phyloP scores from a whole-genome alignment of 2,888 invertebrate genomes.

The Apamea anceps region DNA sequence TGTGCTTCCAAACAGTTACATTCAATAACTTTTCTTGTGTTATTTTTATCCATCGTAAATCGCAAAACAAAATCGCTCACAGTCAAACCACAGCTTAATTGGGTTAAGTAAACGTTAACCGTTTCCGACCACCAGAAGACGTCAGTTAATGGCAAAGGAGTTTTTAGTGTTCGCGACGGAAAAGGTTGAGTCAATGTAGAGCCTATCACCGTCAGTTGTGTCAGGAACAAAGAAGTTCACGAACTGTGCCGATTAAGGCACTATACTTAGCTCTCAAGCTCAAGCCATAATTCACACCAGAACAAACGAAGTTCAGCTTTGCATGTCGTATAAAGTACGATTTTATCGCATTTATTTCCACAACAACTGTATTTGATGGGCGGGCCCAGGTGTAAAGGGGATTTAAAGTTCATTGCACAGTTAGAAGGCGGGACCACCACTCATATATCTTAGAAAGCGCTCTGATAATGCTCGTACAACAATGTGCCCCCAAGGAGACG shows the following conservation, averaged over 20 bases:
- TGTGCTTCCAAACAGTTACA: background rate
- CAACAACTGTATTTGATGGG: conserved; percentile 87
- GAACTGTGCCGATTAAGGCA: conserved; percentile 57
- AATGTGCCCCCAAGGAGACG: conserved; percentile 75
- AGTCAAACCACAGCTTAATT: conserved; percentile 56
- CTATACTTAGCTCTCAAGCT: conserved; percentile 55
- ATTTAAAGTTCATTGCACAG: conserved; percentile 89
- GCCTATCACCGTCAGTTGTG: conserved; percentile 64
- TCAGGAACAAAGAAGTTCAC: conserved; percentile 55
- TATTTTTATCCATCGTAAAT: background rate
- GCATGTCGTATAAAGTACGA: conserved; percentile 83
- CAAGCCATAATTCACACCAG: conserved; percentile 75
- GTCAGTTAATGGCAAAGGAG: conserved; percentile 51
- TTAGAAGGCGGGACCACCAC: conserved; percentile 82
- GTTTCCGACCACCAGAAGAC: conserved; percentile 51
- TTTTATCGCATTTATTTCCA: conserved; percentile 83
- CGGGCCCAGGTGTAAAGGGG: conserved; percentile 85
- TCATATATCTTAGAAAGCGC: conserved; percentile 85
- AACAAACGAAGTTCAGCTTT: conserved; percentile 76
- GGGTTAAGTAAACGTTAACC: conserved; percentile 64
- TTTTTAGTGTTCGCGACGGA: conserved; percentile 53
- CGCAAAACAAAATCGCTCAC: conserved; percentile 33
- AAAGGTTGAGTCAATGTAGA: conserved; percentile 57
- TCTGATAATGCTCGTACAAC: conserved; percentile 82
- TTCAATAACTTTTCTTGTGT: background rate